phyloP scores from a whole-genome alignment of 2,797 vertebrate species.

The Zalophus californianus region DNA sequence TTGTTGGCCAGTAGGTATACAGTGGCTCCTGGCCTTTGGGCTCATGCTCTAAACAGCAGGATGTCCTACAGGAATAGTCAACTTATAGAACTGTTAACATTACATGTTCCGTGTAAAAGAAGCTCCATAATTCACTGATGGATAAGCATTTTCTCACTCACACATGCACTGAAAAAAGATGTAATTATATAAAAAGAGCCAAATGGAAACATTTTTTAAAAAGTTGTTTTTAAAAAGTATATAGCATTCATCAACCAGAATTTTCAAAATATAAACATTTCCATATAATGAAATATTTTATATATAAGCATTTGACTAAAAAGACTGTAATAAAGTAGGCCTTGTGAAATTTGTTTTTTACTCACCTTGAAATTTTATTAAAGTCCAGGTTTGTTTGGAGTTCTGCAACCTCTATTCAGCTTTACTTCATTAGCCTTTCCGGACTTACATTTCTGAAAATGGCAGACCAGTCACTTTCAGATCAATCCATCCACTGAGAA shows the following conservation, averaged over 20 bases:
- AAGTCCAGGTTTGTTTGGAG: not conserved
- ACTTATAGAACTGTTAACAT: not conserved
- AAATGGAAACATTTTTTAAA: not conserved
- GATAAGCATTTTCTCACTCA: not conserved
- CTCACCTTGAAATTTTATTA: not conserved
- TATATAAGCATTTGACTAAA: constrained; percentile 46
- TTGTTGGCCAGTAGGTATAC: not conserved
- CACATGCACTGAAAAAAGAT: constrained; percentile 17
- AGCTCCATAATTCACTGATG: not conserved
- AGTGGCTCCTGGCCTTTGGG: not conserved
- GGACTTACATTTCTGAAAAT: not conserved
- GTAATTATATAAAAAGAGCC: not conserved
- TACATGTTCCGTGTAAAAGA: not conserved
- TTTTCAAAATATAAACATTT: constrained; percentile 44
- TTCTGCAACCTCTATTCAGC: not conserved
- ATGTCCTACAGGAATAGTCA: not conserved
- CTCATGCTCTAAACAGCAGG: not conserved
- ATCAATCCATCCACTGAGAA: not conserved
- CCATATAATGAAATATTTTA: constrained; percentile 23
- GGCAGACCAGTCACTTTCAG: not conserved
- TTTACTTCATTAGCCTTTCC: not conserved
- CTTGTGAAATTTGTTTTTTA: constrained; percentile 32
- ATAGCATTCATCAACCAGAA: not conserved
- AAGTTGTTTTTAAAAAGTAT: not conserved
- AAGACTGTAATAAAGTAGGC: not conserved